phyloP scores from a whole-genome alignment of 2,888 invertebrate species.

The Baccha elongata region DNA sequence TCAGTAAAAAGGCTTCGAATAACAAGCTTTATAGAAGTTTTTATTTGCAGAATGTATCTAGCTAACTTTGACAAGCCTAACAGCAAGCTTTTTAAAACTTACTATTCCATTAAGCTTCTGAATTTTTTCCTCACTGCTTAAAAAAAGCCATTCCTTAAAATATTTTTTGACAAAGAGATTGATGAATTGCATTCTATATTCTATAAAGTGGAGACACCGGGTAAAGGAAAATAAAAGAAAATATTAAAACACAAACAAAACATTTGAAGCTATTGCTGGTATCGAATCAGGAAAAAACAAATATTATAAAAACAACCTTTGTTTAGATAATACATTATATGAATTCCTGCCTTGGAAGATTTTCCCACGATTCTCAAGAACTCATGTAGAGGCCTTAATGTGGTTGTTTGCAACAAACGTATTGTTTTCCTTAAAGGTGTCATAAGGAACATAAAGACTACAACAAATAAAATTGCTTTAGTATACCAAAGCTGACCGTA shows the following conservation, averaged over 20 bases:
- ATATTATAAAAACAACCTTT: not conserved
- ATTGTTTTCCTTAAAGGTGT: slow-evolving; percentile 30
- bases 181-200: too few species aligned
- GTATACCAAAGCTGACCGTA: slow-evolving; percentile 49
- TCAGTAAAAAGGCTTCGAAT: too few species aligned
- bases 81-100: too few species aligned
- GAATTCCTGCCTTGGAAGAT: slow-evolving; percentile 13
- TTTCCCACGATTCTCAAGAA: slow-evolving; percentile 28
- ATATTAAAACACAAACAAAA: not conserved
- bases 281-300: not conserved
- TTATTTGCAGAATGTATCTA: too few species aligned
- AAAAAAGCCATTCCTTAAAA: too few species aligned
- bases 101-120: too few species aligned
- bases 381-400: not conserved
- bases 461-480: slow-evolving; percentile 22
- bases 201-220: too few species aligned
- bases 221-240: too few species aligned
- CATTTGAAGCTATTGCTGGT: not conserved
- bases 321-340: not conserved
- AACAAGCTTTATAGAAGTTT: too few species aligned
- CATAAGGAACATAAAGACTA: slow-evolving; percentile 18
- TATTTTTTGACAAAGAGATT: too few species aligned
- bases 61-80: too few species aligned
- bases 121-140: too few species aligned
- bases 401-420: not conserved